Evolutionary conservation across 2,113 vertebrate genomes (phyloP).

Genomic region (Apaloderma vittatum): DNA sequence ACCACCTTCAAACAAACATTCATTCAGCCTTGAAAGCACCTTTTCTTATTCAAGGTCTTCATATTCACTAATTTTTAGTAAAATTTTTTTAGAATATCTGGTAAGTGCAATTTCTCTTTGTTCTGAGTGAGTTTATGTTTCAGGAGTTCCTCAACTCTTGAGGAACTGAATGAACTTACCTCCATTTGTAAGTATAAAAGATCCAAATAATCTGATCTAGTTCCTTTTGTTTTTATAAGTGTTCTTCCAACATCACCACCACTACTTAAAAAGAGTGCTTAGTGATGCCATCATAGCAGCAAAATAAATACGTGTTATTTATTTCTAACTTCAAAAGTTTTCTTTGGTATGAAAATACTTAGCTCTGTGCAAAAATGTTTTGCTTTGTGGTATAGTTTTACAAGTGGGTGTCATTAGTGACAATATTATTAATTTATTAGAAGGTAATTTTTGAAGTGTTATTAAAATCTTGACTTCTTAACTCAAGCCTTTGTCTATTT

Average conservation of each 20-base stretch:
- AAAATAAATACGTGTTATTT: constrained; percentile 7
- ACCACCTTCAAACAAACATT: not conserved
- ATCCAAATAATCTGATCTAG: not conserved
- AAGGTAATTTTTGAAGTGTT: not conserved
- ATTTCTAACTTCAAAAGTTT: not conserved
- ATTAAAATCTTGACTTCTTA: not conserved
- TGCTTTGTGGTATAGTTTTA: not conserved
- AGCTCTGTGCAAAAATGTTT: not conserved
- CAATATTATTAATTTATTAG: not conserved
- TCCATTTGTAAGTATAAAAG: not conserved
- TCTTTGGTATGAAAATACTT: not conserved
- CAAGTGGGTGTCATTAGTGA: not conserved
- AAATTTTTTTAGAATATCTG: not conserved
- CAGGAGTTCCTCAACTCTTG: not conserved
- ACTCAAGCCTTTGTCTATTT: not conserved
- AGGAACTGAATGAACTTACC: not conserved
- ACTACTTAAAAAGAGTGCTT: not conserved
- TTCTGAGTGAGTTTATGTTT: not conserved
- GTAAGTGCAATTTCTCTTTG: not conserved
- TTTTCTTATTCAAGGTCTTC: not conserved
- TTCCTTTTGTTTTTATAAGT: not conserved
- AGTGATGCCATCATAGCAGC: not conserved
- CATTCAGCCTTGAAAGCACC: not conserved
- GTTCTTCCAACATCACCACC: not conserved
- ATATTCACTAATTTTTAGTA: not conserved